A percentile compares a stretch with the other conserved stretches of the same genome.
These are phyloP conservation scores for Syngnathus scovelli DNA, from an alignment of 2,113 vertebrate species.

Conservation along the genomic window DNA sequence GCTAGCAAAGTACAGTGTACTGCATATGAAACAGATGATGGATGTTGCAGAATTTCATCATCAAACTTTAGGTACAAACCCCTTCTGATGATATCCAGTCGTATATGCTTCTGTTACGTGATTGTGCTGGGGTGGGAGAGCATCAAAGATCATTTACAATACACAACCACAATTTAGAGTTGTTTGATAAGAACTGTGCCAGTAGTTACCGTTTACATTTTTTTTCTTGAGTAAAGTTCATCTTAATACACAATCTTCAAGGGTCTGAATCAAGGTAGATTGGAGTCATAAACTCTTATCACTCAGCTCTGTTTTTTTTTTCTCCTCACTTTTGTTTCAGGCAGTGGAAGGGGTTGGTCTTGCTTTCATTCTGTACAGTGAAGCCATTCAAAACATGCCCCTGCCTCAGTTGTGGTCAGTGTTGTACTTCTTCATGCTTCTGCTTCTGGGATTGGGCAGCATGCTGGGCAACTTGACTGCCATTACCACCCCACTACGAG, in stretches of 20 bases:
- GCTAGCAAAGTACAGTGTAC: too few relatives aligned
- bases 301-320: background rate
- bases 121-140: background rate
- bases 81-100: too few relatives aligned
- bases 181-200: background rate
- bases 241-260: background rate
- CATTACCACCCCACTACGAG: slow-evolving; percentile 83
- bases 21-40: too few relatives aligned
- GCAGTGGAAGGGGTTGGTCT: slow-evolving; percentile 88
- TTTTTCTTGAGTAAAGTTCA: background rate
- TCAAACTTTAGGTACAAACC: too few relatives aligned
- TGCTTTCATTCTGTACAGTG: slow-evolving; percentile 90
- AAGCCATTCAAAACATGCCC: slow-evolving; percentile 92
- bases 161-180: background rate
- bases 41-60: too few relatives aligned
- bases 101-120: too few relatives aligned
- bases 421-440: slow-evolving; percentile 88
- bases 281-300: background rate
- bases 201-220: background rate
- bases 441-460: slow-evolving; percentile 89
- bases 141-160: background rate
- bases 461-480: slow-evolving; percentile 89
- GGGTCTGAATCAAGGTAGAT: background rate
- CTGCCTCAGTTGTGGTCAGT: slow-evolving; percentile 87
- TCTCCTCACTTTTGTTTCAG: slow-evolving; percentile 56